Evolutionary conservation across 2,797 vertebrate genomes (phyloP).

Genomic region (Enteromius afrohamiltoni): DNA sequence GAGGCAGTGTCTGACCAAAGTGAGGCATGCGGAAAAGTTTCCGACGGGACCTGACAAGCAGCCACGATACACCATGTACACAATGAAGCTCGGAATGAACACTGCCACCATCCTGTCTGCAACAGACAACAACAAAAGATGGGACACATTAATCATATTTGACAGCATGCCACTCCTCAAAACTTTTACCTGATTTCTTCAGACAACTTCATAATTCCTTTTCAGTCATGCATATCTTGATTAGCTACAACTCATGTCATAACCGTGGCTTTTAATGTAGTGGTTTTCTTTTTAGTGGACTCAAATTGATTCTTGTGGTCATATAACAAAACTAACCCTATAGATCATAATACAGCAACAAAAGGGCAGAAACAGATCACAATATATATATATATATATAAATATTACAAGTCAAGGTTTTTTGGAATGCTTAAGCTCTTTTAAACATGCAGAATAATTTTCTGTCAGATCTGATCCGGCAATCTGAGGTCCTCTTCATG

Average conservation of each 20-base stretch:
- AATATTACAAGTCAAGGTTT: neutral
- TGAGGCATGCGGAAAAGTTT: constrained; percentile 56
- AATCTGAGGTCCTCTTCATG: neutral
- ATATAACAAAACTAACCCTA: neutral
- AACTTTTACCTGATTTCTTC: constrained; percentile 20
- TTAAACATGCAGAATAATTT: neutral
- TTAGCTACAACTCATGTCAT: neutral
- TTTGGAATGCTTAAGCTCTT: too few relatives aligned
- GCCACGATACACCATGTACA: constrained; percentile 49
- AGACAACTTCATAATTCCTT: constrained; percentile 20
- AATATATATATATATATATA: neutral
- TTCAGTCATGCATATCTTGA: neutral
- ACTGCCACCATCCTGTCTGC: constrained; percentile 47
- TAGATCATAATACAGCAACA: neutral
- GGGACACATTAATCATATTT: constrained; percentile 74
- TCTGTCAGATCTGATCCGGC: neutral
- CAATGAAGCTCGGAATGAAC: constrained; percentile 57
- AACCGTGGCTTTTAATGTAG: neutral
- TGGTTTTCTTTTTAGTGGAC: neutral
- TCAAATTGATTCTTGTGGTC: neutral
- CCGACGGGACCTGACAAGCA: constrained; percentile 45
- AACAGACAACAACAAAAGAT: constrained; percentile 72
- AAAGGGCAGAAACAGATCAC: neutral
- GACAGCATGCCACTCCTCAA: constrained; percentile 68
- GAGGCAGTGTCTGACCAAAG: constrained; percentile 36